Evolutionary conservation across 2,113 vertebrate genomes (phyloP), one percentile per base, ranked within the genome.

Genomic region (Nansenia antarctica): DNA sequence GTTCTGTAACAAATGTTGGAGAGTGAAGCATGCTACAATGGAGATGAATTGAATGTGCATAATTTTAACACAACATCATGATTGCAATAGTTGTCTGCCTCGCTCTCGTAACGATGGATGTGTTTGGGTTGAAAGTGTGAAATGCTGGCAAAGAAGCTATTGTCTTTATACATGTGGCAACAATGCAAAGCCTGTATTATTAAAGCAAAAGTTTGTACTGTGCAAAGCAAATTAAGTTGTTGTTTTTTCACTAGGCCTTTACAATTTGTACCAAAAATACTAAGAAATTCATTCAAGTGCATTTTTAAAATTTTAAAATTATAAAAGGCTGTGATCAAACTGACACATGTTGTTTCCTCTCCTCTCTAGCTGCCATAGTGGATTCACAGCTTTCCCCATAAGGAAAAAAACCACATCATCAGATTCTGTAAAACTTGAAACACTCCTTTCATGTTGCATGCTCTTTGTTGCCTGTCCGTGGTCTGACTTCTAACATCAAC

Each of bases 381-480:
- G n/a, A 2, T 49, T 49, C 3, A 31, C 1, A 58, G 54, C 18
- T 30, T 30, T 14, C 15, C 12, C 26, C 5, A 30, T 18, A 27
- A 15, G 27, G n/a, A 55, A 30, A 30, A 27, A 11, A 58, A 29
- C 15, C 27, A 31, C 54, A 58, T 31, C 11, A 14, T 55, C 27
- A 7, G 27, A 30, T 58, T 24, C 37, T 62, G 9, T 45, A 29
- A 37, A 39, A 35, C 65, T 4, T 9, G 66, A 59, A 29, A 22
- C 32, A 31, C 22, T 47, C 15, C n/a, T 32, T 72, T 29, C 34
- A 47, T 5, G 30, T 67, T 57, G 35, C 57, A 30, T 30, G 9
- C 52, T 70, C 39, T 70, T 64, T 70, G 57, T 65, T 37, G 45
- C 20, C 45, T 2, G 29, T 62, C 39, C 55, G 76, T 78, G 76